phyloP scores from a whole-genome alignment of 2,113 vertebrate genomes.

The Semnornis frantzii region DNA sequence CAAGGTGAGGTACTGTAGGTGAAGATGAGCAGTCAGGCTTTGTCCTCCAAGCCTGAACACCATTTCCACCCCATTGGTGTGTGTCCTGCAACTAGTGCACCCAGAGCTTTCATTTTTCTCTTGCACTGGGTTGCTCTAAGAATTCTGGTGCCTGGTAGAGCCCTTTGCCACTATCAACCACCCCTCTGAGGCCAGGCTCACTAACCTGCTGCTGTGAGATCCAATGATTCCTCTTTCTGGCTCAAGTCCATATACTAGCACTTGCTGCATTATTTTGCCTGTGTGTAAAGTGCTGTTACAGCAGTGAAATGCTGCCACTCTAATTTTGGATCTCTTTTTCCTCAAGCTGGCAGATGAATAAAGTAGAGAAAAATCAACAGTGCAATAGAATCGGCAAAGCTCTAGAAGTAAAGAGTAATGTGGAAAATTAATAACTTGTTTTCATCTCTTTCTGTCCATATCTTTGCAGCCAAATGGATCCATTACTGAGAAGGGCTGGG shows the following conservation, averaged over 20 bases:
- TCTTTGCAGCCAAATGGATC: neutral
- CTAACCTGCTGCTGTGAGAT: neutral
- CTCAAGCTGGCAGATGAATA: neutral
- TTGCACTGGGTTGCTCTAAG: neutral
- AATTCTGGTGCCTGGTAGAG: neutral
- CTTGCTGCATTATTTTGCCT: neutral
- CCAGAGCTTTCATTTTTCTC: neutral
- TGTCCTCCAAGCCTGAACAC: neutral
- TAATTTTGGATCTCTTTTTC: neutral
- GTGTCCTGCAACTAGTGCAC: neutral
- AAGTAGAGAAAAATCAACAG: neutral
- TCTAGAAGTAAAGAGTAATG: neutral
- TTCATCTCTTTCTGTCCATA: neutral
- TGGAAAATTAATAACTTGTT: neutral
- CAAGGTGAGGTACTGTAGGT: neutral
- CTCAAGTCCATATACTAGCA: neutral
- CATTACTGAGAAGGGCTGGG: neutral
- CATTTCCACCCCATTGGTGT: accelerated
- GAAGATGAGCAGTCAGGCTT: neutral
- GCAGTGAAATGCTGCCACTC: neutral
- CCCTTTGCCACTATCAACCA: neutral
- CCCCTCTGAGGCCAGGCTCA: neutral
- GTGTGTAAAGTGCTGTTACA: neutral
- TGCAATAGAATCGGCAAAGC: neutral
- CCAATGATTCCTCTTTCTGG: neutral